Evolutionary conservation across 2,797 vertebrate genomes (phyloP).

Genomic region (Schizopygopsis malacanthus): DNA sequence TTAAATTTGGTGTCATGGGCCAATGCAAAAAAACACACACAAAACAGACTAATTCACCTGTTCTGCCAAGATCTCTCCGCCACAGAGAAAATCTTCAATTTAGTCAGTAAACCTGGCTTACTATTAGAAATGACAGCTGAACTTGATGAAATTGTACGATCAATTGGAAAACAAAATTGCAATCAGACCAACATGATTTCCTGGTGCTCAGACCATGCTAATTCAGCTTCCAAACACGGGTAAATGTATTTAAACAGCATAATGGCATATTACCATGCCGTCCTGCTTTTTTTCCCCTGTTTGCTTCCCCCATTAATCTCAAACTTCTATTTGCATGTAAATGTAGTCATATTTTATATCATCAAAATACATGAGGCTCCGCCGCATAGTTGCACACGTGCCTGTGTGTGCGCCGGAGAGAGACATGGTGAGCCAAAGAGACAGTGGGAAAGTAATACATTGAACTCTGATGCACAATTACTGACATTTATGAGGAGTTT

Average conservation of each 20-base stretch:
- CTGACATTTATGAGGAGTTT: slow-evolving; percentile 93
- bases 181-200: slow-evolving; percentile 97
- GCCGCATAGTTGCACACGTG: slow-evolving; percentile 56
- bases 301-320: slow-evolving; percentile 95
- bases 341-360: slow-evolving; percentile 99
- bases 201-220: slow-evolving; percentile 92
- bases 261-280: slow-evolving; percentile 96
- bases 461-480: slow-evolving; percentile 94
- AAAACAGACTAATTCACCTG: slow-evolving; percentile 71
- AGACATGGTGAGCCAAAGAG: slow-evolving; percentile 66
- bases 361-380: slow-evolving; percentile 98
- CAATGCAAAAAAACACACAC: slow-evolving; percentile 42
- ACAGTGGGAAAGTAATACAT: slow-evolving; percentile 82
- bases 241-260: slow-evolving; percentile 99
- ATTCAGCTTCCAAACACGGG: slow-evolving; percentile 93
- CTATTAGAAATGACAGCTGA: slow-evolving; percentile 99
- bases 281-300: slow-evolving; percentile 82
- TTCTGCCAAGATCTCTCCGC: slow-evolving; percentile 75
- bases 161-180: slow-evolving; percentile 99
- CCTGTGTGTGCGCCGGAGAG: slow-evolving; percentile 57
- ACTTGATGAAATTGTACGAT: slow-evolving; percentile 99
- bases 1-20: slow-evolving; percentile 44
- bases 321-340: slow-evolving; percentile 99
- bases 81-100: slow-evolving; percentile 89
- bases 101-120: slow-evolving; percentile 90